Evolutionary conservation across 2,888 invertebrate species (phyloP).

Genomic region (Trisateles emortualis): DNA sequence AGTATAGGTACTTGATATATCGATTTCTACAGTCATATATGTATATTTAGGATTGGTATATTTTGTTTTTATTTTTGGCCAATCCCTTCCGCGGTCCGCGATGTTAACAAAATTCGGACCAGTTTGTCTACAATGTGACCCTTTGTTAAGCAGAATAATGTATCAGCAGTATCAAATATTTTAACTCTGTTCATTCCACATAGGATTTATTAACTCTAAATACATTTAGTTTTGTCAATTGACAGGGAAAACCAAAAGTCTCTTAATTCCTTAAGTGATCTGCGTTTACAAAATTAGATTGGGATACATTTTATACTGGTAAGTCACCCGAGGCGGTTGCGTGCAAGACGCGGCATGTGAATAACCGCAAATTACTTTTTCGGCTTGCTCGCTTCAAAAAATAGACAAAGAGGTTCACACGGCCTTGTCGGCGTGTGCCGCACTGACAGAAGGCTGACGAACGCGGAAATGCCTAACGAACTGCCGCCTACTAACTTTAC

Average conservation of each 20-base stretch:
- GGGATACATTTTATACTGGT: constrained; percentile 19
- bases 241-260: neutral
- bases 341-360: constrained; percentile 39
- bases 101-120: constrained; percentile 2
- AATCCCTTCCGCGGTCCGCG: constrained; percentile 5
- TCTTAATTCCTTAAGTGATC: neutral
- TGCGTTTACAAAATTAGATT: neutral
- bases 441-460: constrained; percentile 71
- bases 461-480: constrained; percentile 73
- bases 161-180: no score
- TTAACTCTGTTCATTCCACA: no score
- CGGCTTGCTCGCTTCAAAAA: constrained; percentile 55
- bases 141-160: no score
- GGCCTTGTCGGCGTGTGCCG: constrained; percentile 78
- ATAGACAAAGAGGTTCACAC: constrained; percentile 83
- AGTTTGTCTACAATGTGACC: no score
- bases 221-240: no score
- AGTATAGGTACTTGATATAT: neutral
- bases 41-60: neutral
- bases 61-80: neutral
- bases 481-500: constrained; percentile 78
- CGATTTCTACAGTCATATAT: neutral
- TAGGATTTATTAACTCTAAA: no score
- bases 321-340: constrained; percentile 25
- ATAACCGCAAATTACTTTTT: constrained; percentile 47